Conservation (phyloP, 2,888 invertebrate species). For the Chloroclysta siterata region DNA sequence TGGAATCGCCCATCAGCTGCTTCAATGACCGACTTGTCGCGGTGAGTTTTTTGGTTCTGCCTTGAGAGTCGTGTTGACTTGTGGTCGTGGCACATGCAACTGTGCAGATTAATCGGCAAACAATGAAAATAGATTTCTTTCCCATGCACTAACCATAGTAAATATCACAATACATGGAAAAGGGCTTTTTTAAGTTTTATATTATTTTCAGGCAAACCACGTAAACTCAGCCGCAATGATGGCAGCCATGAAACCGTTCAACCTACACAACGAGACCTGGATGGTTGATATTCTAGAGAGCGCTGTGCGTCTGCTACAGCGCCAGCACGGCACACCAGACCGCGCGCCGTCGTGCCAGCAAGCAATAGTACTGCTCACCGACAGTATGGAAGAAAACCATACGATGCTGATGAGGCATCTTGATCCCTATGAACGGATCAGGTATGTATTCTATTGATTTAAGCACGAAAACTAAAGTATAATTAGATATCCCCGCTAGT, state of each 20-base stretch:
- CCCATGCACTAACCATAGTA: too few species aligned
- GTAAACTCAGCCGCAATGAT: constrained; percentile 78
- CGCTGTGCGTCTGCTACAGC: constrained; percentile 60
- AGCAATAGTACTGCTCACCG: constrained; percentile 74
- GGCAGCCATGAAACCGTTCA: constrained; percentile 59
- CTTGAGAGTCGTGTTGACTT: background rate
- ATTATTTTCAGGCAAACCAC: constrained; percentile 68
- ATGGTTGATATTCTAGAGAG: constrained; percentile 62
- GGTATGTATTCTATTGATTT: constrained; percentile 49
- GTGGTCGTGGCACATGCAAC: too few species aligned
- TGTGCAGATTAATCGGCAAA: background rate
- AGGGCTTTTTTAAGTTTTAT: background rate
- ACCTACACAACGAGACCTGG: constrained; percentile 60
- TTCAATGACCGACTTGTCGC: constrained; percentile 73
- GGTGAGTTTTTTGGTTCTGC: constrained; percentile 51
- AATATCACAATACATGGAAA: too few species aligned
- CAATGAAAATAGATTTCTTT: background rate
- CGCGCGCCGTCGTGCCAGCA: constrained; percentile 72
- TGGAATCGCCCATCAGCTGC: constrained; percentile 71
- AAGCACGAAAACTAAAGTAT: too few species aligned
- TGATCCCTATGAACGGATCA: constrained; percentile 68
- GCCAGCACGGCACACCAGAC: constrained; percentile 48
- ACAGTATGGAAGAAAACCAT: constrained; percentile 67
- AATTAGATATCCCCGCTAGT: background rate
- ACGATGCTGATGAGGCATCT: constrained; percentile 58